These are phyloP conservation scores for Lerista edwardsae DNA, from an alignment of 2,797 vertebrate species.

Conservation along the genomic window DNA sequence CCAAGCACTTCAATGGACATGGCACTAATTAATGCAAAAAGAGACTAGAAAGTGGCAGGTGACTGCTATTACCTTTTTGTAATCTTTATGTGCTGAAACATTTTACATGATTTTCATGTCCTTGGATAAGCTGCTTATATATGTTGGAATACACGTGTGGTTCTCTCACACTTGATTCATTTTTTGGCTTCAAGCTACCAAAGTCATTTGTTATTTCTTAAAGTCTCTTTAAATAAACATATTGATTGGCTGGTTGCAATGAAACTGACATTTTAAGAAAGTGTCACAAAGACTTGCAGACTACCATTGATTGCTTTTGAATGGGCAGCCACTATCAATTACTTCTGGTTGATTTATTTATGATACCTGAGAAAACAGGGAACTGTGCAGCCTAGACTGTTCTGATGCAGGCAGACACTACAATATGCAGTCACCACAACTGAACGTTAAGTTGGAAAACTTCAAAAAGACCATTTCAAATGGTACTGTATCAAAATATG, in stretches of 20 bases:
- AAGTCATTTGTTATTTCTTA: constrained; percentile 79
- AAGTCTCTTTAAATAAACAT: constrained; percentile 87
- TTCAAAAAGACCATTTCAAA: constrained; percentile 24
- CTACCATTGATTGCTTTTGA: constrained; percentile 81
- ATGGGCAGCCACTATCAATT: constrained; percentile 82
- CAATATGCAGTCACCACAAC: constrained; percentile 11
- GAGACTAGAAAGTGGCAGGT: neutral
- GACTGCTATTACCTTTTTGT: neutral
- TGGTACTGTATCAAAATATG: neutral
- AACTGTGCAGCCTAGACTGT: constrained; percentile 57
- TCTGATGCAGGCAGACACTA: constrained; percentile 37
- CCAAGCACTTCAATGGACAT: neutral
- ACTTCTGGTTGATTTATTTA: constrained; percentile 77
- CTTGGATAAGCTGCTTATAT: constrained; percentile 64
- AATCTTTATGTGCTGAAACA: constrained; percentile 39
- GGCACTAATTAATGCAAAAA: neutral
- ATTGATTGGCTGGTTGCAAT: constrained; percentile 83
- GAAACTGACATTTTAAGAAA: constrained; percentile 82
- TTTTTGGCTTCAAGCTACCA: constrained; percentile 69
- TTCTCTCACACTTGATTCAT: constrained; percentile 62
- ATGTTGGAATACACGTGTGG: constrained; percentile 57
- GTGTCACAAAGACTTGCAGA: constrained; percentile 80
- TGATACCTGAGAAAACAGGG: constrained; percentile 65
- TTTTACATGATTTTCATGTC: constrained; percentile 45
- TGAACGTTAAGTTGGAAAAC: constrained; percentile 16